Evolutionary conservation across 2,888 invertebrate species (phyloP), one percentile per base, ranked within the genome.

Genomic region (Nasonovia ribisnigri): DNA sequence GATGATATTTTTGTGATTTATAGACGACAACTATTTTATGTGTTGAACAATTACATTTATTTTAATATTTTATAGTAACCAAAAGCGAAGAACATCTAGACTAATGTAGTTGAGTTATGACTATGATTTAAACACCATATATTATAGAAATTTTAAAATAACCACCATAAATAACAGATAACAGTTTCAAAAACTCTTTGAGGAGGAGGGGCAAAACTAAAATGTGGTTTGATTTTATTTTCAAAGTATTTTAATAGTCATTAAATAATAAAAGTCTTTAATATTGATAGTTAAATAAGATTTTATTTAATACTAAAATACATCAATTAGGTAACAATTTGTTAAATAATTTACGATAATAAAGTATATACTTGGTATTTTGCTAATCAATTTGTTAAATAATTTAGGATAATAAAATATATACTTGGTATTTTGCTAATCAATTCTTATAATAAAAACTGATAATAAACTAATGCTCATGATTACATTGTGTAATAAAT

Each of bases 291-390:
- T 43, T 84, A 84, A 43, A 84, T 43, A 84, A 43, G 29, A 42
- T 51, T 88, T 88, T 51, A 42, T 89, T 89, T 43, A 36, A 60
- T 60, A 43, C 6, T 88, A 88, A 88, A 57, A 60, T 57, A 89
- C 16, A 60, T 89, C 3, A 29, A 16, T 29, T 43, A 89, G 43
- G n/a, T n/a, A n/a, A n/a, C 88, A 89, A 57, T 89, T 24, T 88
- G 29, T 54, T 54, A 42, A 88, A 54, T 29, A 57, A 42, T 54
- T 88, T 42, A 46, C 36, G 26, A 84, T 29, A 29, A 84, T 43
- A 43, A 43, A 43, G 20, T 77, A 36, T 36, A 77, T 36, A 77
- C 36, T 77, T 20, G 36, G 8, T 77, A 77, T 77, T 77, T 20
- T 36, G 36, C 77, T 77, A 20, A 77, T 36, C 88, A 89, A 57